Evolutionary conservation across 2,888 invertebrate genomes (phyloP).

Genomic region (Megalurothrips usitatus): DNA sequence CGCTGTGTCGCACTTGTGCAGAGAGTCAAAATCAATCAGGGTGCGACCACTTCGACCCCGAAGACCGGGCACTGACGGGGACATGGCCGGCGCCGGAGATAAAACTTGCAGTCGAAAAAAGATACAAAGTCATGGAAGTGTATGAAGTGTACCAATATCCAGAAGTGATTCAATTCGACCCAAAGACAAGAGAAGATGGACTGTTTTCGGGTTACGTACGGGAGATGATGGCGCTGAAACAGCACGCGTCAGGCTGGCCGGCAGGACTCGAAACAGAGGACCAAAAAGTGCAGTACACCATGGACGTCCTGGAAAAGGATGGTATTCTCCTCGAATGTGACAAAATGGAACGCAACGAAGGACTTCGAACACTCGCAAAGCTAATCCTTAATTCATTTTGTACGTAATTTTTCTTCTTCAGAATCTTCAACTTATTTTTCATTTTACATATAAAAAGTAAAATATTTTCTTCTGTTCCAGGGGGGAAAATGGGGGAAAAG

Average conservation of each 20-base stretch:
- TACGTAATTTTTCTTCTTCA: not conserved
- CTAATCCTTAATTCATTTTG: not conserved
- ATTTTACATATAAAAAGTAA: not conserved
- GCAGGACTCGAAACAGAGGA: not conserved
- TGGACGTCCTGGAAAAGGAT: not conserved
- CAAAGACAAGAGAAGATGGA: not conserved
- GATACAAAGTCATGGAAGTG: not conserved
- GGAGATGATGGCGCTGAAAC: conserved; percentile 3
- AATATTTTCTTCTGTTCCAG: not conserved
- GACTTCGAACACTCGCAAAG: not conserved
- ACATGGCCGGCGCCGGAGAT: not conserved
- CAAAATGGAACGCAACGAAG: not conserved
- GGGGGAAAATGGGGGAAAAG: not conserved
- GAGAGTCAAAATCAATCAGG: not conserved
- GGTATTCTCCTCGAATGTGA: not conserved
- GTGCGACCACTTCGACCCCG: not conserved
- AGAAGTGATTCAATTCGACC: not conserved
- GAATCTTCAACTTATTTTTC: not conserved
- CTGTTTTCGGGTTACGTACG: not conserved
- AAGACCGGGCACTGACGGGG: not conserved
- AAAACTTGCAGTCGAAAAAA: not conserved
- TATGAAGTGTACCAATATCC: not conserved
- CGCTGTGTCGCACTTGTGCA: not conserved
- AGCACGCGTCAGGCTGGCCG: not conserved
- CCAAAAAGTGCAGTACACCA: not conserved